Conservation (phyloP, 2,888 invertebrate genomes). For the Nomada lathburiana region DNA sequence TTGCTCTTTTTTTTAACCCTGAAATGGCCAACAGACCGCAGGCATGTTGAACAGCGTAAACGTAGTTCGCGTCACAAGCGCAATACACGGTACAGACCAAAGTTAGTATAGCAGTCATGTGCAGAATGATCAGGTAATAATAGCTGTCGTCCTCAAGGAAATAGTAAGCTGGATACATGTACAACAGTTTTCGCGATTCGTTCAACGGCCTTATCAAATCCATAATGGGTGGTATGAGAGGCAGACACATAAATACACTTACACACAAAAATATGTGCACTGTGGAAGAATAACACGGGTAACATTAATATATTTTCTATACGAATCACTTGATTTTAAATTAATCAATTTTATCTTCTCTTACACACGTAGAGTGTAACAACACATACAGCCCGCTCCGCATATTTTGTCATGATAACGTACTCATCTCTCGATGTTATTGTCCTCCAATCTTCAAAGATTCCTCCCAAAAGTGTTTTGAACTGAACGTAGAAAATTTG, state of each 20-base stretch:
- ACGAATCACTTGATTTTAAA: no score
- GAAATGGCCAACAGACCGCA: conserved; percentile 17
- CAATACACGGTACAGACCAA: neutral
- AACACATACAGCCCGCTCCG: neutral
- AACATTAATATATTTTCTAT: neutral
- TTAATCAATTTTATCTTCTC: neutral
- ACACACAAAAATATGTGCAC: neutral
- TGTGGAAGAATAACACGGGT: neutral
- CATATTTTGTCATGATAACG: neutral
- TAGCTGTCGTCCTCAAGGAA: conserved; percentile 9
- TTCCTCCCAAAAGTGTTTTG: neutral
- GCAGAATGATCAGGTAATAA: neutral
- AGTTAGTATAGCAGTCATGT: neutral
- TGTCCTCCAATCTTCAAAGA: conserved; percentile 10
- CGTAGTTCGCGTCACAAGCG: conserved; percentile 20
- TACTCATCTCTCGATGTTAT: neutral
- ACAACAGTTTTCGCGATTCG: neutral
- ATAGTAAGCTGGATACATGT: conserved; percentile 9
- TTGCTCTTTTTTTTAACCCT: neutral
- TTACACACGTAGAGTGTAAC: neutral
- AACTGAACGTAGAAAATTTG: neutral
- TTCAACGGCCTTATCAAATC: conserved; percentile 18
- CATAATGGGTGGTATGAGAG: neutral
- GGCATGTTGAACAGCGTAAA: conserved; percentile 28
- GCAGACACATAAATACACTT: neutral